phyloP scores from a whole-genome alignment of 2,113 vertebrate genomes.

The Athene noctua region DNA sequence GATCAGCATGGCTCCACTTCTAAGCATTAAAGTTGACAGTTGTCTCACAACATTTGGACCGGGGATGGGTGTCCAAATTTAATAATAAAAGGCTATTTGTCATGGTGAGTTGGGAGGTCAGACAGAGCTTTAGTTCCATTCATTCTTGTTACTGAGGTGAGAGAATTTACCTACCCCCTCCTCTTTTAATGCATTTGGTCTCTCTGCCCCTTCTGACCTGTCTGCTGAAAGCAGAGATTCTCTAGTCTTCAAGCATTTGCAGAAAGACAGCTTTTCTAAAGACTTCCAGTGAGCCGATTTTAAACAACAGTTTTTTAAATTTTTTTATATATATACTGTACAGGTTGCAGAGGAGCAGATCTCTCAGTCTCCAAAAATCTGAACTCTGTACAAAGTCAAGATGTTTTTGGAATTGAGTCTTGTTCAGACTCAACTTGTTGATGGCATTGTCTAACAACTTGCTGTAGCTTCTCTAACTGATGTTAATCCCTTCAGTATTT shows the following conservation, averaged over 20 bases:
- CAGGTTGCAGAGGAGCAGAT: background rate
- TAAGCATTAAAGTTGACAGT: background rate
- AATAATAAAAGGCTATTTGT: background rate
- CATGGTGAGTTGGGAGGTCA: background rate
- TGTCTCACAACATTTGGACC: background rate
- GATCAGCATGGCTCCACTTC: background rate
- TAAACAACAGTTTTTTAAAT: background rate
- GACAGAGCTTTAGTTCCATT: background rate
- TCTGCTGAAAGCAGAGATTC: background rate
- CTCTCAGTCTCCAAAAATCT: background rate
- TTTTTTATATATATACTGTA: background rate
- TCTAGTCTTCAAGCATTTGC: background rate
- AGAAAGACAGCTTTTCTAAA: background rate
- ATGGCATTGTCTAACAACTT: background rate
- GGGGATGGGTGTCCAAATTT: background rate
- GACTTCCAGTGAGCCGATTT: background rate
- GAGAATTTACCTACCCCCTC: background rate
- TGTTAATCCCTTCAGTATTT: background rate
- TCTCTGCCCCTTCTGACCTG: background rate
- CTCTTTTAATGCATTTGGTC: background rate
- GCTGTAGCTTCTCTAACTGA: background rate
- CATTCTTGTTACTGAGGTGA: background rate
- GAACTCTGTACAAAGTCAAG: background rate
- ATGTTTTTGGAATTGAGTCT: background rate
- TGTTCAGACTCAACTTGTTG: background rate